Conservation (phyloP, 2,888 invertebrate genomes). For the Zaprionus obscuricornis region DNA sequence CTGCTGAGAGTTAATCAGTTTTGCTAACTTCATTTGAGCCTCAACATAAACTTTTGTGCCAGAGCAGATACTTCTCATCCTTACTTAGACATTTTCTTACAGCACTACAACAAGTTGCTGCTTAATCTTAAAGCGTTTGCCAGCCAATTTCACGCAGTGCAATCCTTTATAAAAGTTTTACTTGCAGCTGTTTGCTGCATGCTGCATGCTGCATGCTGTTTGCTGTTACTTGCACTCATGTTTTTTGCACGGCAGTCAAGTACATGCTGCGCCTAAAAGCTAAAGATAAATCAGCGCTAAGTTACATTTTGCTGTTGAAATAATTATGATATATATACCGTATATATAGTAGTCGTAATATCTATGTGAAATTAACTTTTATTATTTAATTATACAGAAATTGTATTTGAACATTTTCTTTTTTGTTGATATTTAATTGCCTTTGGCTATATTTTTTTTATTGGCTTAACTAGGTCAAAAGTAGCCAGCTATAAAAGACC, state of each 20-base stretch:
- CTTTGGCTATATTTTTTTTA: constrained; percentile 8
- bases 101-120: neutral
- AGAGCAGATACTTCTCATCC: neutral
- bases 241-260: constrained; percentile 29
- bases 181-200: constrained; percentile 15
- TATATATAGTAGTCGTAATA: too few relatives aligned
- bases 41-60: constrained; percentile 51
- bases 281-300: too few relatives aligned
- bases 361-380: too few relatives aligned
- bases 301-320: too few relatives aligned
- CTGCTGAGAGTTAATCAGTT: constrained; percentile 77
- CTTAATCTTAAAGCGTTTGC: constrained; percentile 13
- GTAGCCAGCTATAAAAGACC: constrained; percentile 5
- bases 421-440: constrained; percentile 17
- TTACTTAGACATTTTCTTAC: too few relatives aligned
- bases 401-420: too few relatives aligned
- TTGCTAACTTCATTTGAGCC: constrained; percentile 68
- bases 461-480: too few relatives aligned
- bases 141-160: constrained; percentile 64
- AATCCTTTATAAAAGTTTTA: constrained; percentile 58
- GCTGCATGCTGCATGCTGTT: neutral
- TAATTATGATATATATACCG: too few relatives aligned
- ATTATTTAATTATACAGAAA: too few relatives aligned
- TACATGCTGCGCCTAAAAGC: constrained; percentile 31
- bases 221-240: constrained; percentile 38